phyloP scores from a whole-genome alignment of 2,113 vertebrate species.

The Rhegmatorhina hoffmannsi region DNA sequence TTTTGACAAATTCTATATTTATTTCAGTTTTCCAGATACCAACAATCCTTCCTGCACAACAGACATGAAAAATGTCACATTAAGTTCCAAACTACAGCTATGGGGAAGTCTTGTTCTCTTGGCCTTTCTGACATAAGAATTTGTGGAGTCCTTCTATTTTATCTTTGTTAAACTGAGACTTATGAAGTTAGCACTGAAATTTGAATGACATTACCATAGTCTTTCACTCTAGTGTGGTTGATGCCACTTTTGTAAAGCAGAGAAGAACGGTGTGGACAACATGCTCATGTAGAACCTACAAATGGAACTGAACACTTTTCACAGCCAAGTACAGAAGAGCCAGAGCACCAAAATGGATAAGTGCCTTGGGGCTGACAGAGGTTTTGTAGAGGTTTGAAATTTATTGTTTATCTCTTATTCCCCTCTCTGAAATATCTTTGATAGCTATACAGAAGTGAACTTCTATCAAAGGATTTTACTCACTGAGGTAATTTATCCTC shows the following conservation, averaged over 20 bases:
- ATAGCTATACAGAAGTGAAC: neutral
- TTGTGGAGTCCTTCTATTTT: neutral
- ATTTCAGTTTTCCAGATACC: neutral
- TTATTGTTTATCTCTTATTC: neutral
- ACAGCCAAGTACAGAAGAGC: neutral
- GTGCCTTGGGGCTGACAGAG: neutral
- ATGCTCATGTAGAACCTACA: neutral
- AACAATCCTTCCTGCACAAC: neutral
- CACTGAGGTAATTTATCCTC: neutral
- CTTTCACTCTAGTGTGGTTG: neutral
- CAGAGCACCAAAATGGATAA: neutral
- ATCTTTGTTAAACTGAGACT: neutral
- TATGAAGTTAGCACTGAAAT: neutral
- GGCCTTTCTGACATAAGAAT: neutral
- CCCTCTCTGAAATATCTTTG: neutral
- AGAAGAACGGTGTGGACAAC: neutral
- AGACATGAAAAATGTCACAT: neutral
- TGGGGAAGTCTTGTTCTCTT: neutral
- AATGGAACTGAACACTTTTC: neutral
- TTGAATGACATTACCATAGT: fast-evolving
- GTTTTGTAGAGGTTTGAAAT: neutral
- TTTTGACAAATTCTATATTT: neutral
- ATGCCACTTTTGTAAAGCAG: neutral
- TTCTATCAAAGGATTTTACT: neutral
- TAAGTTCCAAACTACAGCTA: neutral